Conservation (phyloP, 2,113 vertebrate genomes). For the Progne subis region DNA sequence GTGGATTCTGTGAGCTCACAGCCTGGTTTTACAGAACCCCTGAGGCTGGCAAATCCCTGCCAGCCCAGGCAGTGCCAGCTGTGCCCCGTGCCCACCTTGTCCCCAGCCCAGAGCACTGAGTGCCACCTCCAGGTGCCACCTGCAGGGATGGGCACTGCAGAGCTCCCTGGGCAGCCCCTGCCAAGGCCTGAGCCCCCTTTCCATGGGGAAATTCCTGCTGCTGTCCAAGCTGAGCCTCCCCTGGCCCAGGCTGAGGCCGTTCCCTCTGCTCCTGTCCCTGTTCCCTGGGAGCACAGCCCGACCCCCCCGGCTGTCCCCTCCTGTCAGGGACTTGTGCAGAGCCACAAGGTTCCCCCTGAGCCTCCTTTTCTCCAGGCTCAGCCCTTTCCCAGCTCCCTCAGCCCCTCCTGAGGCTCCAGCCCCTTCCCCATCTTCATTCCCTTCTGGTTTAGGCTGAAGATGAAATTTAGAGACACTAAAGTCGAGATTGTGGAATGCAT, state of each 20-base stretch:
- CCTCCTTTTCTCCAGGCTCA: not conserved
- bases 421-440: not conserved
- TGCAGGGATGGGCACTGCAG: not conserved
- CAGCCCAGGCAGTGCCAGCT: fast-evolving
- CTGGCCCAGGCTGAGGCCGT: not conserved
- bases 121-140: not conserved
- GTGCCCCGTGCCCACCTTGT: not conserved
- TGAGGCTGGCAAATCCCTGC: not conserved
- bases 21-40: not conserved
- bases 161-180: not conserved
- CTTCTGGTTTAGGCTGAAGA: not conserved
- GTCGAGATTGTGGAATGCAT: not conserved
- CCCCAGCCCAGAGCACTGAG: not conserved
- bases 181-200: not conserved
- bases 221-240: not conserved
- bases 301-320: not conserved
- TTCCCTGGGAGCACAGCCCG: not conserved
- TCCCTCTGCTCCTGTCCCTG: not conserved
- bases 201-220: not conserved
- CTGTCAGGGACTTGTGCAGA: not conserved
- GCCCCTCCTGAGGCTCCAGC: not conserved
- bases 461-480: not conserved
- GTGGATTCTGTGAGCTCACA: not conserved
- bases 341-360: not conserved
- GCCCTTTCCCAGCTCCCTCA: not conserved